phyloP scores from a whole-genome alignment of 1,140 invertebrate genomes.

The Orchesella cincta region DNA sequence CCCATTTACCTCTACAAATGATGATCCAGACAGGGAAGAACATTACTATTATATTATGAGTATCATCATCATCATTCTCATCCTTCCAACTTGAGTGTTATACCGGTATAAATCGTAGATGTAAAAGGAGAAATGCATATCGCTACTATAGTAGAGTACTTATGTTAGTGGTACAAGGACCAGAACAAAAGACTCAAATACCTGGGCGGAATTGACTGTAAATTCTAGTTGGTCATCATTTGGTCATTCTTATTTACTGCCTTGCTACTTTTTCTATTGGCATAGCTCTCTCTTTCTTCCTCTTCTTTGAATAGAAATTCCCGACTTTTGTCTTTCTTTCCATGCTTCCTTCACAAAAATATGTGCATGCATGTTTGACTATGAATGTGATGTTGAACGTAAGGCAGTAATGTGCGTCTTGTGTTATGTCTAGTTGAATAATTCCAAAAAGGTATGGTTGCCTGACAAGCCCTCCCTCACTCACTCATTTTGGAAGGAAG shows the following conservation, averaged over 20 bases:
- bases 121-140: not conserved
- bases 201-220: not conserved
- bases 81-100: not conserved
- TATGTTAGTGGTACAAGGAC: no score
- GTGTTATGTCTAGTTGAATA: not conserved
- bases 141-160: no score
- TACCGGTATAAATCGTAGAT: not conserved
- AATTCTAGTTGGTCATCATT: slow-evolving; percentile 6
- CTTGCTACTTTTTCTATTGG: not conserved
- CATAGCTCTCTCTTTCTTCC: not conserved
- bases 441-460: slow-evolving; percentile 5
- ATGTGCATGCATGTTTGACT: not conserved
- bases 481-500: slow-evolving; percentile 23
- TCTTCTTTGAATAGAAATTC: slow-evolving; percentile 11
- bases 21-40: no score
- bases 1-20: no score
- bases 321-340: slow-evolving; percentile 1
- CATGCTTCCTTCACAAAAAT: slow-evolving; percentile 10
- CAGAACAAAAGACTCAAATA: no score
- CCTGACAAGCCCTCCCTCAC: slow-evolving; percentile 18
- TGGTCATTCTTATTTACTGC: not conserved
- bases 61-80: not conserved
- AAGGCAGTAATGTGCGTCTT: not conserved
- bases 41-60: no score
- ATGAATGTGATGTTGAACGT: not conserved